Base-by-base conservation (phyloP, 1,140 invertebrate species). In the Megalopta genalis region DNA sequence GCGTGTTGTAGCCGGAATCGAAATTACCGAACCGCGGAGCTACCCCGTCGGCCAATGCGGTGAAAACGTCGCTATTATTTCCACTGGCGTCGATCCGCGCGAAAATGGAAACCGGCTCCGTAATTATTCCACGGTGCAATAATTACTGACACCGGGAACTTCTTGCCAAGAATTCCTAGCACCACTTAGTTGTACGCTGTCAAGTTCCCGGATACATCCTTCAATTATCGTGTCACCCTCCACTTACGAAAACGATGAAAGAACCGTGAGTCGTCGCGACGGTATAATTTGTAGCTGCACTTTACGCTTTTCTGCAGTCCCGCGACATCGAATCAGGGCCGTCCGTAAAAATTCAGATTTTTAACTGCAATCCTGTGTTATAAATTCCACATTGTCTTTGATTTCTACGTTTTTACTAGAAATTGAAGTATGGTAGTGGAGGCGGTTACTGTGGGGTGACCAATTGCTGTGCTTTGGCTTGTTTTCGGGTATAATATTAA, bases 71-170 rank as follows among this genome's bases (percentile, higher is more conserved):
- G 82, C n/a, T 72, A 85, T 86, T 80, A 82, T 86, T 86, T 84
- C 67, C 83, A 79, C 37, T 9, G 5, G 63, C 75, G 65, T 75
- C 74, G 79, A 72, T 83, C 81, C 77, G 77, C 78, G 72, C 72
- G 85, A 85, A 77, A 88, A 82, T 84, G 74, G 77, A 86, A 87
- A 84, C 65, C 81, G 65, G n/a, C 77, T 81, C 4, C 74, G 82
- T 86, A 86, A 87, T 87, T 90, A 88, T 86, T 86, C 77, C 75
- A 68, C 80, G 64, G 68, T 65, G 65, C 71, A 86, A 88, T 90
- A 88, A 88, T 85, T 84, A 85, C 76, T 82, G 54, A 71, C 66
- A 71, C 9, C 63, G 23, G 64, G 82, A 80, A 88, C 86, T 82
- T 88, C 88, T 77, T 63, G 65, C 72, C 18, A 71, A 77, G 81